phyloP scores from a whole-genome alignment of 1,140 invertebrate genomes.

The Paraescarpia echinospica region DNA sequence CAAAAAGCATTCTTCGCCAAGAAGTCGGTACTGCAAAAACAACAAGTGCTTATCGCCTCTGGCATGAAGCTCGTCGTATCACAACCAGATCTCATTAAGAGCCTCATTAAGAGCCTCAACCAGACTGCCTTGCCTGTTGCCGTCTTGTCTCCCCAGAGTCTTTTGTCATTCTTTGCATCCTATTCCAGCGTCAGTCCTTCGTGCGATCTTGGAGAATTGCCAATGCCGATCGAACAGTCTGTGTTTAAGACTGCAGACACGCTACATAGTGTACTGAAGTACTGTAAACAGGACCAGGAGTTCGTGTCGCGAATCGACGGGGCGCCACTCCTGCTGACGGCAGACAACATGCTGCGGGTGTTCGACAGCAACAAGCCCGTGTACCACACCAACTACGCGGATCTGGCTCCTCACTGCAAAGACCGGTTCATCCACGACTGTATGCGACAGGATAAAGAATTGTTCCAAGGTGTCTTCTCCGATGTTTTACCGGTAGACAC shows the following conservation, averaged over 20 bases:
- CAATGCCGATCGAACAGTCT: not conserved
- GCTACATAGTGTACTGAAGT: not conserved
- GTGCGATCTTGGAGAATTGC: not conserved
- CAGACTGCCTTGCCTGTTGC: not conserved
- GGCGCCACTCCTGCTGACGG: not conserved
- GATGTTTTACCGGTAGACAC: not conserved
- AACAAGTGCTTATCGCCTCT: not conserved
- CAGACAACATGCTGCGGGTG: not conserved
- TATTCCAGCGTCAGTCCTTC: not conserved
- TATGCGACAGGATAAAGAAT: not conserved
- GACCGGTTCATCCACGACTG: not conserved
- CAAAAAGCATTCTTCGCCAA: not conserved
- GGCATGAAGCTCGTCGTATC: not conserved
- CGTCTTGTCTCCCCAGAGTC: not conserved
- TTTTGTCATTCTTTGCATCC: not conserved
- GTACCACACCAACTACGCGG: not conserved
- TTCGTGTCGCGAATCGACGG: not conserved
- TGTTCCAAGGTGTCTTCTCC: too few species aligned
- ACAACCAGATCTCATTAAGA: not conserved
- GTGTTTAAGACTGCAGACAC: not conserved
- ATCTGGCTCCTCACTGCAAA: not conserved
- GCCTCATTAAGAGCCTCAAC: too few species aligned
- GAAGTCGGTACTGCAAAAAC: not conserved
- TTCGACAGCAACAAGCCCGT: constrained; percentile 4
- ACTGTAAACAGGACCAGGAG: not conserved